Conservation (phyloP, 2,797 vertebrate genomes). For the Lepus townsendii region DNA sequence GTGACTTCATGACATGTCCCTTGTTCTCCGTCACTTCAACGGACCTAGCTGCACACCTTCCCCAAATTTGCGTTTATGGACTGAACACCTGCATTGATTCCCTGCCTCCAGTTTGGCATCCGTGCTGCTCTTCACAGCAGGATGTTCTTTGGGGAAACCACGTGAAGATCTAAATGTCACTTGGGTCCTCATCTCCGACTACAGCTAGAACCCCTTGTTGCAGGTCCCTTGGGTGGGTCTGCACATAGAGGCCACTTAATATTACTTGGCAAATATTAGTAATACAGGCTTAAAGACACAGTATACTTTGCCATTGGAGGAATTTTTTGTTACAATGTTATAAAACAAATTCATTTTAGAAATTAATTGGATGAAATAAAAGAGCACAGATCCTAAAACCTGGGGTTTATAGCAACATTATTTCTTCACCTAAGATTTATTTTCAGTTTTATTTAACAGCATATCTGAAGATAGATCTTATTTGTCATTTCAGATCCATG, state of each 20-base stretch:
- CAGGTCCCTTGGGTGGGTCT: not conserved
- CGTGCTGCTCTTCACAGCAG: not conserved
- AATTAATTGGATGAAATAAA: slow-evolving; percentile 58
- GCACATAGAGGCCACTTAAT: not conserved
- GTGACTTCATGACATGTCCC: not conserved
- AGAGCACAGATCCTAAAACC: slow-evolving; percentile 36
- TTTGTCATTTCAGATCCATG: not conserved
- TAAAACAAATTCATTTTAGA: slow-evolving; percentile 16
- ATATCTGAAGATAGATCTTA: not conserved
- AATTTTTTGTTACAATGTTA: not conserved
- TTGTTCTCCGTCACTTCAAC: not conserved
- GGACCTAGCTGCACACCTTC: not conserved
- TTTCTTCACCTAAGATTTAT: not conserved
- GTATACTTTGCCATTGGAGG: not conserved
- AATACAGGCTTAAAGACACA: not conserved
- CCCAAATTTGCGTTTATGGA: not conserved
- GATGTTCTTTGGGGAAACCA: not conserved
- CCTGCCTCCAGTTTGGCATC: not conserved
- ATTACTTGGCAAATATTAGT: not conserved
- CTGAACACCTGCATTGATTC: not conserved
- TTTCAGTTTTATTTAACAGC: slow-evolving; percentile 36
- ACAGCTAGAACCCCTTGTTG: not conserved
- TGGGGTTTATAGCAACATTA: not conserved
- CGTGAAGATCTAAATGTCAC: not conserved
- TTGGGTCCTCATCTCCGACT: not conserved